Conservation (phyloP, 2,888 invertebrate species). For the Hirudinaria manillensis region DNA sequence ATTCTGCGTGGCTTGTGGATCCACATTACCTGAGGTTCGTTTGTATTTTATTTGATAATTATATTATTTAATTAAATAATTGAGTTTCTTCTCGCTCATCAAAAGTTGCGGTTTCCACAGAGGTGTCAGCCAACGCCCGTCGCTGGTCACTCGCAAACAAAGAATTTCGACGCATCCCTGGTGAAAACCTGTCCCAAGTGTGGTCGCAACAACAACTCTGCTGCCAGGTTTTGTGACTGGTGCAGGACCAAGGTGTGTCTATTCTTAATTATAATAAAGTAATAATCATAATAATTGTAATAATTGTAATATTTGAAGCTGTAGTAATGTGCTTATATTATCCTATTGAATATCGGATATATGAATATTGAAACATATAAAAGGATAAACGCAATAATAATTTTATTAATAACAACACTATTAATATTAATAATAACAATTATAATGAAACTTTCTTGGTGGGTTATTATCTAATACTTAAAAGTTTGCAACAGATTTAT, state of each 20-base stretch:
- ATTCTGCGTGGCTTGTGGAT: conserved; percentile 45
- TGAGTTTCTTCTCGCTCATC: no score
- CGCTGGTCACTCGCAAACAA: not conserved
- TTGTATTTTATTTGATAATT: not conserved
- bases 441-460: no score
- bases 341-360: no score
- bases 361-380: no score
- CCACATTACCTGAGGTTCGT: conserved; percentile 26
- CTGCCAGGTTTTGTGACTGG: conserved; percentile 53
- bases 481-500: not conserved
- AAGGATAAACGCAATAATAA: no score
- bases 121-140: conserved; percentile 35
- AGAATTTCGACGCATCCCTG: not conserved
- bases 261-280: not conserved
- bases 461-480: not conserved
- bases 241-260: conserved; percentile 50
- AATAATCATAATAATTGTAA: no score
- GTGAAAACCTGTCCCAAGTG: conserved; percentile 48
- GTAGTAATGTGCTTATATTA: no score
- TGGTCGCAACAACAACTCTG: conserved; percentile 48
- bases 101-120: no score
- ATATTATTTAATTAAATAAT: no score
- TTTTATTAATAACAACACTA: no score
- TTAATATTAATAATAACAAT: no score
- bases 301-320: no score